Conservation (phyloP, 2,797 vertebrate genomes). For the Sarcophilus harrisii region DNA sequence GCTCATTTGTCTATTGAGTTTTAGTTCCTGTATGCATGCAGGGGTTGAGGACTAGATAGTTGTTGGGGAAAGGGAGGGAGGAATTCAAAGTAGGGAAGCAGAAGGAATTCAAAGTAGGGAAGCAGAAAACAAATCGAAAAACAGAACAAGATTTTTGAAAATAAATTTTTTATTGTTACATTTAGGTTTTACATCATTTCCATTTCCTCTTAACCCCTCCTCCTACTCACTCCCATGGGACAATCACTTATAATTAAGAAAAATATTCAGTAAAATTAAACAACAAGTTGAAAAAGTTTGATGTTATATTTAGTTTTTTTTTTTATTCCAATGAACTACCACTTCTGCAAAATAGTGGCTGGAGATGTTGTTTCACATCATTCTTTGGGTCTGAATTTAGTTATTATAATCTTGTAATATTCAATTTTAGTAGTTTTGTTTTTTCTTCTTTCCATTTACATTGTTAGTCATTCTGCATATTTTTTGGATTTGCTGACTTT, state of each 20-base stretch:
- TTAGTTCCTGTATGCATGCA: background rate
- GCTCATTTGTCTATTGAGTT: background rate
- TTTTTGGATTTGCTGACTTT: background rate
- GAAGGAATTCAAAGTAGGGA: background rate
- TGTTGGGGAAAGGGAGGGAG: background rate
- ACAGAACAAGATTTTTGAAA: background rate
- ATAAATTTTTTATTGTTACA: background rate
- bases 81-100: background rate
- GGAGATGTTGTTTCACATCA: background rate
- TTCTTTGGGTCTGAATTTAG: background rate
- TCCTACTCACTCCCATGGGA: background rate
- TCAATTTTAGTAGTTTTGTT: background rate
- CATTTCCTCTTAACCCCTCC: background rate
- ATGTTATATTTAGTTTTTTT: background rate
- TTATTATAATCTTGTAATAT: background rate
- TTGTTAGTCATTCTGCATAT: background rate
- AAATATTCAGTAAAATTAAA: background rate
- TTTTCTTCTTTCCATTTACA: background rate
- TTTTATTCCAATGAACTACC: background rate
- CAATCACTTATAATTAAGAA: background rate
- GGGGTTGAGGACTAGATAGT: background rate
- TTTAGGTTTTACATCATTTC: background rate
- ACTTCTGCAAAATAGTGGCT: background rate
- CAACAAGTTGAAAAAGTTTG: background rate
- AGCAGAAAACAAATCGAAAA: background rate